Percentiles rank a stretch among this genome's conserved stretches.
Evolutionary conservation across 2,797 vertebrate genomes (phyloP).

Genomic region (Sitta carolinensis): DNA sequence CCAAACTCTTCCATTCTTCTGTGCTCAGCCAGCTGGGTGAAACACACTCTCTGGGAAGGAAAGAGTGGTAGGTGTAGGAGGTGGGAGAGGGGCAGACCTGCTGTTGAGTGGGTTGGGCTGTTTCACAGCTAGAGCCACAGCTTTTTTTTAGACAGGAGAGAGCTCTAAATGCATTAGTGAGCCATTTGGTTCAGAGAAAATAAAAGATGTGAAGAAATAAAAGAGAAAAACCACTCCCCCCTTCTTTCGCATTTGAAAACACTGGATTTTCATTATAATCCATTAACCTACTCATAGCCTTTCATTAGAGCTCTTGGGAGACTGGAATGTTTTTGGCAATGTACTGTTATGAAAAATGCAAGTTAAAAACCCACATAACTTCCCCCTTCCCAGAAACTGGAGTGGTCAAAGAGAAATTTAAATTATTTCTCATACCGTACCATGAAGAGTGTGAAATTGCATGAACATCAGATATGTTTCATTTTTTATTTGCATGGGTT

Average conservation of each 20-base stretch:
- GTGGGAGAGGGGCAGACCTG: background rate
- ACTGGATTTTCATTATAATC: constrained; percentile 52
- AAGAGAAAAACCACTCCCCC: background rate
- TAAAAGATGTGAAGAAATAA: constrained; percentile 40
- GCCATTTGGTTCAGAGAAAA: constrained; percentile 20
- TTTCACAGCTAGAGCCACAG: constrained; percentile 31
- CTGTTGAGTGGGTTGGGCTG: constrained; percentile 1
- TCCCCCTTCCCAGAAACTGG: background rate
- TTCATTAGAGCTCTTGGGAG: constrained; percentile 58
- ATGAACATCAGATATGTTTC: background rate
- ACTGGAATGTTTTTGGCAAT: constrained; percentile 47
- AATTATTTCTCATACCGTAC: background rate
- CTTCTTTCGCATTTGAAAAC: constrained; percentile 31
- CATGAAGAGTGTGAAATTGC: background rate
- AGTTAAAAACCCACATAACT: background rate
- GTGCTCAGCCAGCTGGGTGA: background rate
- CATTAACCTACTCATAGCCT: constrained; percentile 46
- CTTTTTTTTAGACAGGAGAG: constrained; percentile 21
- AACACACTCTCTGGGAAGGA: background rate
- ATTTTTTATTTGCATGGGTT: background rate
- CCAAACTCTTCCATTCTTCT: background rate
- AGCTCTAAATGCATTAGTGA: constrained; percentile 34
- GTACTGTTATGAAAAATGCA: constrained; percentile 31
- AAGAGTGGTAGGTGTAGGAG: background rate
- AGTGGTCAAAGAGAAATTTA: background rate